Conservation (phyloP, 2,113 vertebrate species). For the Odobenus rosmarus region DNA sequence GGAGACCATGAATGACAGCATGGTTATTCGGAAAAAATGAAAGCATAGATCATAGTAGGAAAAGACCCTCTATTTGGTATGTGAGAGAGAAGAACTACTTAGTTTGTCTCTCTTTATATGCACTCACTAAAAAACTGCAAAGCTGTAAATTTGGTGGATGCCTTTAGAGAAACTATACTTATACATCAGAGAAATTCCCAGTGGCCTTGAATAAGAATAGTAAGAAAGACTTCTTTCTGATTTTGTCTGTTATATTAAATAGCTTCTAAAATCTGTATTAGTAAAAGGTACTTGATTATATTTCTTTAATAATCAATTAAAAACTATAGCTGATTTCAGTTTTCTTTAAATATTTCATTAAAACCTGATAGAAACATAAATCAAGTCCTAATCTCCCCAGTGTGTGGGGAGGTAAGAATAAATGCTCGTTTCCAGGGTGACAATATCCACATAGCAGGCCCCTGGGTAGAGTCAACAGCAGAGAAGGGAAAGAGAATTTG, state of each 20-base stretch:
- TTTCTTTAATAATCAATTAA: slow-evolving; percentile 61
- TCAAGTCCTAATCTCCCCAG: slow-evolving; percentile 34
- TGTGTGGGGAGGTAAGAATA: slow-evolving; percentile 18
- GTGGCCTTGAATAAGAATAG: background rate
- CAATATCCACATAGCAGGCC: background rate
- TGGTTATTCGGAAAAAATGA: background rate
- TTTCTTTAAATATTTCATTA: slow-evolving; percentile 69
- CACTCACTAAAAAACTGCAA: background rate
- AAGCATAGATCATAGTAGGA: background rate
- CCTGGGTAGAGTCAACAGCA: slow-evolving; percentile 41
- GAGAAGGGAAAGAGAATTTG: slow-evolving; percentile 67
- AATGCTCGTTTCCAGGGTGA: slow-evolving; percentile 20
- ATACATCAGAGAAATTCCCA: slow-evolving; percentile 35
- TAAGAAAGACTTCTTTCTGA: slow-evolving; percentile 2
- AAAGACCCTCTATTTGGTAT: background rate
- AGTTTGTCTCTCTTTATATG: background rate
- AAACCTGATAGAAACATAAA: slow-evolving; percentile 54
- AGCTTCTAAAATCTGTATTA: slow-evolving; percentile 41
- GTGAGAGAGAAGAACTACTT: background rate
- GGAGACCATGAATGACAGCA: background rate
- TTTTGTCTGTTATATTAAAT: background rate
- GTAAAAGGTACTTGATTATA: slow-evolving; percentile 50
- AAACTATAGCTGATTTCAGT: slow-evolving; percentile 13
- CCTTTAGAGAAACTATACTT: slow-evolving; percentile 42
- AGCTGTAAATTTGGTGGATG: background rate